A percentile compares a stretch with the other conserved stretches of the same genome.
Evolutionary conservation across 1,140 invertebrate genomes (phyloP).

Genomic region (Ridgeia piscesae): DNA sequence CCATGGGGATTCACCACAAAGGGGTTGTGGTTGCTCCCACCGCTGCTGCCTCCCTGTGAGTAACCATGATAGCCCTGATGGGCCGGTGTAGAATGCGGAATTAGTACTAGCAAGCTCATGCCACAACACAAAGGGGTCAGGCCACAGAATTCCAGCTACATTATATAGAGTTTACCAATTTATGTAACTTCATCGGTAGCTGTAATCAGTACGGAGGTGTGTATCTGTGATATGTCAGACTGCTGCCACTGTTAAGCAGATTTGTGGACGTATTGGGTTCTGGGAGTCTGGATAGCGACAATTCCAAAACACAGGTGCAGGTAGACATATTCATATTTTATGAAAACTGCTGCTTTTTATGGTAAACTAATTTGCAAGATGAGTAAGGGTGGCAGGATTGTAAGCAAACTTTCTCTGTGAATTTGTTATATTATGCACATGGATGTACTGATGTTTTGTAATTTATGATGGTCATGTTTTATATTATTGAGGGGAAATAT

Average conservation of each 20-base stretch:
- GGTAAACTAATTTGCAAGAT: background rate
- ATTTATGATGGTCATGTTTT: background rate
- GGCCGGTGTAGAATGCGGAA: background rate
- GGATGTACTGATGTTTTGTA: background rate
- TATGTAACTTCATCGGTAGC: background rate
- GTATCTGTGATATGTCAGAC: background rate
- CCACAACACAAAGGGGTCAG: background rate
- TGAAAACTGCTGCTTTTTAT: background rate
- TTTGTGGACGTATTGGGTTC: background rate
- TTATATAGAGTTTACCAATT: background rate
- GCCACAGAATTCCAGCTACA: background rate
- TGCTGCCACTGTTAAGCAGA: background rate
- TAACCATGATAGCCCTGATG: conserved; percentile 4
- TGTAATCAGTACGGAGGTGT: background rate
- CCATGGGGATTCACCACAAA: conserved; percentile 87
- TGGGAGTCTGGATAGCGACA: background rate
- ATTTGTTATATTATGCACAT: background rate
- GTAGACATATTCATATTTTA: background rate
- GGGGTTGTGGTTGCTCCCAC: conserved; percentile 58
- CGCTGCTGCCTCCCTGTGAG: background rate
- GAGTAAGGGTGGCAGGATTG: background rate
- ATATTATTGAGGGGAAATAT: background rate
- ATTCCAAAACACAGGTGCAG: background rate
- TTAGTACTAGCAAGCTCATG: background rate
- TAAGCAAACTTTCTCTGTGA: background rate